A percentile compares a stretch with the other conserved stretches of the same genome.
phyloP scores from a whole-genome alignment of 1,140 invertebrate genomes.

The Leptopilina boulardi region DNA sequence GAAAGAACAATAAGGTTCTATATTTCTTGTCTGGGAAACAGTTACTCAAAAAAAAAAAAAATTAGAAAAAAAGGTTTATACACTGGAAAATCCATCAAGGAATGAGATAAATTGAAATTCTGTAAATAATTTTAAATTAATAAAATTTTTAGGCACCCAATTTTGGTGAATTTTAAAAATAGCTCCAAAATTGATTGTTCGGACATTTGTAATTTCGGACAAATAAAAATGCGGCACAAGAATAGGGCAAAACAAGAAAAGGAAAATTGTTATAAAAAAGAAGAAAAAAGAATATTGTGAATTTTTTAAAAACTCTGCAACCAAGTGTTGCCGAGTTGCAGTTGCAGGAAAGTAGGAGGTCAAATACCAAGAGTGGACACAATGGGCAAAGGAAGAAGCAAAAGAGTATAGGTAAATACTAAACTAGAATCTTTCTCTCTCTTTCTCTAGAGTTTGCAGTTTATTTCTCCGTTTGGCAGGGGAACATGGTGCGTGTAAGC shows the following conservation, averaged over 20 bases:
- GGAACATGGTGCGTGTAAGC: constrained; percentile 30
- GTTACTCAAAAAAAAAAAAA: too few species aligned
- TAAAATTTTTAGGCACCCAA: too few species aligned
- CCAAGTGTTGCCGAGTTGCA: neutral
- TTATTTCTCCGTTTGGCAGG: constrained; percentile 27
- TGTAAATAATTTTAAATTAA: too few species aligned
- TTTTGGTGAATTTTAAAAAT: too few species aligned
- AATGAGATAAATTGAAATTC: too few species aligned
- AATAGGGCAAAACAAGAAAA: neutral
- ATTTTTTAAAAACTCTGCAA: neutral
- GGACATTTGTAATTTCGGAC: too few species aligned
- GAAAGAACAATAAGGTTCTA: neutral
- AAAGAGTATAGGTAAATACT: constrained; percentile 17
- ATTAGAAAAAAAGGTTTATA: too few species aligned
- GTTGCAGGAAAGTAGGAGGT: constrained; percentile 25
- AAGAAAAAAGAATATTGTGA: neutral
- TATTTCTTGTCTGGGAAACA: neutral
- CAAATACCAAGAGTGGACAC: neutral
- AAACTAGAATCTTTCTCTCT: constrained; percentile 8
- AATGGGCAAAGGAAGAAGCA: constrained; percentile 14
- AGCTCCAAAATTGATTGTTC: too few species aligned
- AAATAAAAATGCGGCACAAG: neutral
- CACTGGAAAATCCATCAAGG: too few species aligned
- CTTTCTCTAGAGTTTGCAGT: constrained; percentile 24
- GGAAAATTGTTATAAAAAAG: neutral